phyloP scores from a whole-genome alignment of 35 echinoderm and acorn worm species.

The Ophioderma brevispina region DNA sequence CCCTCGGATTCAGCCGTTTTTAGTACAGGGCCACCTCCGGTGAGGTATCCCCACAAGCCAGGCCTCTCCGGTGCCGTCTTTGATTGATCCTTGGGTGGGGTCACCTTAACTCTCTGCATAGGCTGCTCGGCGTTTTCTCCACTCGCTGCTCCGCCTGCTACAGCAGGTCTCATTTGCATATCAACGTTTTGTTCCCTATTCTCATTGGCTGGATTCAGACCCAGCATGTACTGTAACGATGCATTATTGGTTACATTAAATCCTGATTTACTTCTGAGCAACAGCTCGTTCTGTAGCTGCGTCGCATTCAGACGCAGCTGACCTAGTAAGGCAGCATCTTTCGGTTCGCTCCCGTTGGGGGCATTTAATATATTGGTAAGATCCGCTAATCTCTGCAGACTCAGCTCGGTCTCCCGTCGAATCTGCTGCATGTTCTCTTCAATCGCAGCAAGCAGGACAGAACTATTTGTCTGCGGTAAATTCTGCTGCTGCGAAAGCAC shows the following conservation, averaged over 20 bases:
- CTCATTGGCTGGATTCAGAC: background rate
- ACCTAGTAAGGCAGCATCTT: background rate
- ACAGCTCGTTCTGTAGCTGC: background rate
- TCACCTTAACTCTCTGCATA: background rate
- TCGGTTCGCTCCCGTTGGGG: background rate
- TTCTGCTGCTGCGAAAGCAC: background rate
- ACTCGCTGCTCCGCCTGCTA: background rate
- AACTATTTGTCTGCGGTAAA: slow-evolving; percentile 25
- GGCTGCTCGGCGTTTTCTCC: background rate
- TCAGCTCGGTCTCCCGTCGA: slow-evolving; percentile 76
- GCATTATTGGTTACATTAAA: background rate
- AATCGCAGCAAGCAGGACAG: slow-evolving; percentile 78
- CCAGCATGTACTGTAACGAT: background rate
- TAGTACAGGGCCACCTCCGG: background rate
- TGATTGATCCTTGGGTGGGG: background rate
- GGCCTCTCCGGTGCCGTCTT: background rate
- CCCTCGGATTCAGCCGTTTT: background rate
- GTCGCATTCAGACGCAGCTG: background rate
- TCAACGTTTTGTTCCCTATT: background rate
- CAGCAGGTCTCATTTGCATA: background rate
- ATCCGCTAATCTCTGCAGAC: slow-evolving; percentile 66
- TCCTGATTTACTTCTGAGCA: background rate
- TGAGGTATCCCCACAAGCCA: background rate
- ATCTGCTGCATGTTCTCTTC: slow-evolving; percentile 92
- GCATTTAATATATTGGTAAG: slow-evolving; percentile 63